Base-by-base conservation (phyloP, 2,888 invertebrate genomes). In the Leptopilina syphax region DNA sequence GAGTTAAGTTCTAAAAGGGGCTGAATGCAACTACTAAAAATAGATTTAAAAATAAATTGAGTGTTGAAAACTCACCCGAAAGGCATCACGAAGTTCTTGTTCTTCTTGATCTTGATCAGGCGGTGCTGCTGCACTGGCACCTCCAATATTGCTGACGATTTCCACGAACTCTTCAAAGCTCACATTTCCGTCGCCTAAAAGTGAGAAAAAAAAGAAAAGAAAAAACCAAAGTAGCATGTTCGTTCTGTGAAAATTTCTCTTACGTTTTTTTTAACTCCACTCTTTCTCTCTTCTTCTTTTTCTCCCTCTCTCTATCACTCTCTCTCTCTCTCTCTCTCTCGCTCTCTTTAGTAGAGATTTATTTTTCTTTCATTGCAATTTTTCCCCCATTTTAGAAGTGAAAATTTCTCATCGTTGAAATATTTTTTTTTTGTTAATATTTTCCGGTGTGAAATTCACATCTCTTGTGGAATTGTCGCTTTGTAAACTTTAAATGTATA, bases 121-220 rank as follows among this genome's bases (percentile, higher is more conserved):
- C 0, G 95, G 94, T 57, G 94, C 94, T 80, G 94, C 94, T 44
- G 93, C 93, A 41, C 93, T 93, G 6, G 95, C 94, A 18, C 95
- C 95, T 13, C 95, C 95, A 87, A 96, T 96, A 89, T 96, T 95
- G 77, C 96, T 96, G 8, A 96, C 94, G 85, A 97, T 97, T 90
- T 96, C 96, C 34, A 97, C 96, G 90, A 97, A 98, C 91, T 98
- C 98, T 87, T 97, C 96, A 86, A 97, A 97, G 89, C 96, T 97
- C 8, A 98, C 96, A 87, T 96, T 96, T 41, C 97, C 97, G 91
- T 97, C 97, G 67, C 96, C 96, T 96, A 88, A 18, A 89, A 87
- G 34, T 34, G 34, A 83, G 79, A 82, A 50, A 12, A 5, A 7
- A 63, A 44, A 66, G 50, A 50, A 50, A 44, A 44, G 44, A 44